These are phyloP conservation scores for Axea sp. DNA, from an alignment of 2,888 invertebrate species.

Conservation along the genomic window DNA sequence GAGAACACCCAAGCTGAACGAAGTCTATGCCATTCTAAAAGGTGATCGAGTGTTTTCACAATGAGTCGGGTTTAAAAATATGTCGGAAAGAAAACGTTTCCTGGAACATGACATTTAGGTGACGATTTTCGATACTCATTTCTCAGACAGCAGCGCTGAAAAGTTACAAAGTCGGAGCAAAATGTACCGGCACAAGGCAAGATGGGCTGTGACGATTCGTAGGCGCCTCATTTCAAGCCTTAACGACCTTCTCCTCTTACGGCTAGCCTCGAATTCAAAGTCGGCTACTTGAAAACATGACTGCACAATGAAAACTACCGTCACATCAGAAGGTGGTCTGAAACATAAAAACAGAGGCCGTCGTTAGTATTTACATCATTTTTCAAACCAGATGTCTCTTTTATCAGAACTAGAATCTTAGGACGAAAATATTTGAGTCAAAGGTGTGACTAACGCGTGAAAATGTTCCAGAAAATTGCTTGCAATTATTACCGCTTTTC, in stretches of 20 bases:
- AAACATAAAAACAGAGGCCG: slow-evolving; percentile 70
- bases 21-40: no score
- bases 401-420: slow-evolving; percentile 38
- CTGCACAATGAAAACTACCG: slow-evolving; percentile 65
- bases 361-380: slow-evolving; percentile 43
- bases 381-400: slow-evolving; percentile 53
- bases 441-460: slow-evolving; percentile 18
- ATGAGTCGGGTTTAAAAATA: slow-evolving; percentile 29
- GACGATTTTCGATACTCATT: slow-evolving; percentile 31
- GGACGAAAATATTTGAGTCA: slow-evolving; percentile 8
- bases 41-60: slow-evolving; percentile 21
- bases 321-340: slow-evolving; percentile 68
- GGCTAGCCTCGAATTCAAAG: slow-evolving; percentile 32
- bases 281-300: slow-evolving; percentile 54
- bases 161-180: slow-evolving; percentile 47
- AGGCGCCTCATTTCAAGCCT: slow-evolving; percentile 46
- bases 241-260: slow-evolving; percentile 51
- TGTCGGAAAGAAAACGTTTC: slow-evolving; percentile 17
- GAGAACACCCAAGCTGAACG: slow-evolving; percentile 8
- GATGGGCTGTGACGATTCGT: slow-evolving; percentile 32
- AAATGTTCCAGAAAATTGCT: no score
- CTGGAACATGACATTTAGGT: slow-evolving; percentile 29
- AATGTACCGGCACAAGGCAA: slow-evolving; percentile 20
- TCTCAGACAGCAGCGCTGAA: slow-evolving; percentile 20
- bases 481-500: no score